Percentiles rank a stretch among this genome's conserved stretches.
Conservation (phyloP, 2,888 invertebrate species). For the Mamestra brassicae region DNA sequence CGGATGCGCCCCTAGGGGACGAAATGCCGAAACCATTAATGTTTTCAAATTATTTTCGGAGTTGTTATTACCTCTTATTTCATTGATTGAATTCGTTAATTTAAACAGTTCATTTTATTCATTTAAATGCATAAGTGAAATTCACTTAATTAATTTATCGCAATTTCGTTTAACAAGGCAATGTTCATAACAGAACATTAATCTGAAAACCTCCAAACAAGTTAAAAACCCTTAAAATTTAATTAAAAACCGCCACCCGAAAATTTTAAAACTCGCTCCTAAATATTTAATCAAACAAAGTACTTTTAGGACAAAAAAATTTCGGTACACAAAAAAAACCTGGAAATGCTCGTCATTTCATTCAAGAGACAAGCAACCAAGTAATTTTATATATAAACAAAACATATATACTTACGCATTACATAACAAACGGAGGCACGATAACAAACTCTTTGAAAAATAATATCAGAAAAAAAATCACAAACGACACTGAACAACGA, state of each 20-base stretch:
- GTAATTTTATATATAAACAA: constrained; percentile 58
- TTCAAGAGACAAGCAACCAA: constrained; percentile 36
- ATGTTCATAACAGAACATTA: neutral
- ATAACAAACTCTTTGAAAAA: constrained; percentile 29
- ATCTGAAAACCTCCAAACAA: neutral
- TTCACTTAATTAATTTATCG: neutral
- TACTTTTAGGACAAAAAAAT: constrained; percentile 49
- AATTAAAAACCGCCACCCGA: constrained; percentile 28
- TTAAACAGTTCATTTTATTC: neutral
- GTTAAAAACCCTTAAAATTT: constrained; percentile 14
- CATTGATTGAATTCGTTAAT: neutral
- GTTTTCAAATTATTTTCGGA: constrained; percentile 35
- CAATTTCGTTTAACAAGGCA: neutral
- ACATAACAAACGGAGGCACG: constrained; percentile 63
- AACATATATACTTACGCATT: constrained; percentile 68
- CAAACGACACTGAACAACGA: constrained; percentile 51
- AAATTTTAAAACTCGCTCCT: constrained; percentile 10
- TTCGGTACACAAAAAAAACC: constrained; percentile 28
- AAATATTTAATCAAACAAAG: constrained; percentile 55
- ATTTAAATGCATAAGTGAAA: neutral
- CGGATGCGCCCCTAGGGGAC: constrained; percentile 5
- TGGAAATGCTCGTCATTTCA: constrained; percentile 27
- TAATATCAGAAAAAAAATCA: constrained; percentile 36
- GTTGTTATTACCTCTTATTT: constrained; percentile 3
- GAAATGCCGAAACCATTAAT: constrained; percentile 19